These are phyloP conservation scores for Tuberolachnus salignus DNA, from an alignment of 2,888 invertebrate species.

Conservation along the genomic window DNA sequence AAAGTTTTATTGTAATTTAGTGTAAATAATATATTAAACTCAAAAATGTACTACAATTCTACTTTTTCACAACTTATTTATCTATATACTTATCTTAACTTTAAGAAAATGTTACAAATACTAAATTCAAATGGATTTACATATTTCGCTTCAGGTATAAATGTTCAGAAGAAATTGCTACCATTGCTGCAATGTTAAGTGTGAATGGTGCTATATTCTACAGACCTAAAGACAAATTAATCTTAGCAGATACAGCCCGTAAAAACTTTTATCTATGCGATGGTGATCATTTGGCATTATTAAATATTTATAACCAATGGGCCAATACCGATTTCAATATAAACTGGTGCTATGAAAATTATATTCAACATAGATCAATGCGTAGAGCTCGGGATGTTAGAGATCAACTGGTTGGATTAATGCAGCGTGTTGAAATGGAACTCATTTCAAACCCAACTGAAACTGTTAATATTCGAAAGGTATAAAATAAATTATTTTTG, in stretches of 20 bases:
- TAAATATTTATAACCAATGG: slow-evolving; percentile 98
- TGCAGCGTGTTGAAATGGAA: too few species aligned
- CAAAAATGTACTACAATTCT: too few species aligned
- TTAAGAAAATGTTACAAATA: neutral
- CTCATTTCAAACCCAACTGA: slow-evolving; percentile 84
- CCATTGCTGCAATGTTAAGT: slow-evolving; percentile 96
- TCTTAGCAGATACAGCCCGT: slow-evolving; percentile 94
- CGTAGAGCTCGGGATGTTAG: slow-evolving; percentile 93
- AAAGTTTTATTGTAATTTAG: too few species aligned
- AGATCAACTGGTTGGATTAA: slow-evolving; percentile 94
- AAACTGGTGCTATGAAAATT: slow-evolving; percentile 99
- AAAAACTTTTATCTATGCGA: slow-evolving; percentile 92
- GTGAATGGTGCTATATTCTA: slow-evolving; percentile 98
- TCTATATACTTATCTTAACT: neutral
- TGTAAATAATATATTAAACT: too few species aligned
- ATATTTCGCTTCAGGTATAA: slow-evolving; percentile 76
- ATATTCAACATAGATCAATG: slow-evolving; percentile 93
- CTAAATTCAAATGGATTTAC: neutral
- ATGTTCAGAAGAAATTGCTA: slow-evolving; percentile 95
- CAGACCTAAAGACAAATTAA: slow-evolving; percentile 97
- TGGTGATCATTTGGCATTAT: slow-evolving; percentile 93
- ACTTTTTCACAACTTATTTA: too few species aligned
- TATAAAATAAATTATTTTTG: slow-evolving; percentile 60
- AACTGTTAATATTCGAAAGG: slow-evolving; percentile 85
- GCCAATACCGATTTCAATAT: slow-evolving; percentile 91